These are phyloP conservation scores for Megalops atlanticus DNA, from an alignment of 2,113 vertebrate genomes.

Conservation along the genomic window DNA sequence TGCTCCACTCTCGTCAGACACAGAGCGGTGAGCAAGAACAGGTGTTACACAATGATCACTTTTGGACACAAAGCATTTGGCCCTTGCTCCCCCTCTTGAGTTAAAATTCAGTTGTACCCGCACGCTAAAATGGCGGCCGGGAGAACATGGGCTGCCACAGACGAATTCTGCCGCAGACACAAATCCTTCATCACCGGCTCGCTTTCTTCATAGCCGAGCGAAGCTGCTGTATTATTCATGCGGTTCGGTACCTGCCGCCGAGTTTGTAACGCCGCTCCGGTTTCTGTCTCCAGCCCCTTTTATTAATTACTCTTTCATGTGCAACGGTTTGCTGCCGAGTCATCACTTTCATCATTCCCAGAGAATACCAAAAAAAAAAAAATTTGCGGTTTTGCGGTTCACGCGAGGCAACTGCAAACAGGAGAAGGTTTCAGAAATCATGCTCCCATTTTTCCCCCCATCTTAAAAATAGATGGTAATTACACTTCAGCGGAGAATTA, in stretches of 20 bases:
- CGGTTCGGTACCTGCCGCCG: not conserved
- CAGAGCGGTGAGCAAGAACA: too few relatives aligned
- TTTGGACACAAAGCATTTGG: too few relatives aligned
- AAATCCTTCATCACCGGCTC: not conserved
- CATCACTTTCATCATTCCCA: not conserved
- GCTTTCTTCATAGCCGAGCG: not conserved
- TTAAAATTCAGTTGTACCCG: too few relatives aligned
- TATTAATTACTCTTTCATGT: not conserved
- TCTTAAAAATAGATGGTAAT: conserved; percentile 79
- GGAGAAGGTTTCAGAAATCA: conserved; percentile 49
- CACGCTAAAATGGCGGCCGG: too few relatives aligned
- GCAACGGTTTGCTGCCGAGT: conserved; percentile 4
- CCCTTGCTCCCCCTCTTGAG: not conserved
- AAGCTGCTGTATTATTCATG: not conserved
- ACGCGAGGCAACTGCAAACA: not conserved
- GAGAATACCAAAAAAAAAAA: not conserved
- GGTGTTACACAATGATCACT: too few relatives aligned
- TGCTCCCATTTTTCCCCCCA: conserved; percentile 48
- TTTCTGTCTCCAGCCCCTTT: not conserved
- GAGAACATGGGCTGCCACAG: not conserved
- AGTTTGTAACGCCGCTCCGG: not conserved
- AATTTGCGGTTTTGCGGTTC: not conserved
- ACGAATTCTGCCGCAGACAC: not conserved
- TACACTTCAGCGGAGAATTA: conserved; percentile 78
- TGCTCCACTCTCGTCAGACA: too few relatives aligned